Conservation (phyloP, 2,888 invertebrate genomes). For the Orchesellides sinensis region DNA sequence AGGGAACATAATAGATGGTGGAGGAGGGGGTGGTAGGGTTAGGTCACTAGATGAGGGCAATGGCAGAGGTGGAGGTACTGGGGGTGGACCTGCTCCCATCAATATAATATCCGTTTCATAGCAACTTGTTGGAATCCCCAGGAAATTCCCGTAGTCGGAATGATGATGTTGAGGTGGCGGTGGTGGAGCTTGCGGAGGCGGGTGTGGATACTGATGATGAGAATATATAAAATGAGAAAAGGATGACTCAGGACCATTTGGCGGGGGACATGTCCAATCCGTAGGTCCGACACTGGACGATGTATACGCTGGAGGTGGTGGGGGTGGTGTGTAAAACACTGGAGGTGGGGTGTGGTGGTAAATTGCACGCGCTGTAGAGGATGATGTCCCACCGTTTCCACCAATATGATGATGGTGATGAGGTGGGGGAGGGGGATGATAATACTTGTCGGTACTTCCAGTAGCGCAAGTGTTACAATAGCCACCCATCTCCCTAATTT, state of each 20-base stretch:
- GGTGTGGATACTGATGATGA: constrained; percentile 42
- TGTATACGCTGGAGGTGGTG: constrained; percentile 14
- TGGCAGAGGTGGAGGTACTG: neutral
- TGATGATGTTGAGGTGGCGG: constrained; percentile 27
- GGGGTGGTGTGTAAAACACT: constrained; percentile 61
- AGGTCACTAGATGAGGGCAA: neutral
- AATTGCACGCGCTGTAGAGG: constrained; percentile 28
- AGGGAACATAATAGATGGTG: neutral
- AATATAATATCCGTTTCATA: constrained; percentile 33
- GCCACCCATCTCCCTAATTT: constrained; percentile 44
- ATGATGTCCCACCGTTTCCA: neutral
- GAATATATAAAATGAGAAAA: constrained; percentile 53
- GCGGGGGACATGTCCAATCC: constrained; percentile 42
- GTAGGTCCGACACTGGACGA: neutral
- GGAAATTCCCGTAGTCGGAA: constrained; percentile 31
- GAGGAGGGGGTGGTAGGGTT: neutral
- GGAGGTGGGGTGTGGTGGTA: constrained; percentile 61
- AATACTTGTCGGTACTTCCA: constrained; percentile 39
- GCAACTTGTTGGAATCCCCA: constrained; percentile 25
- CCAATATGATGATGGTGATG: constrained; percentile 28
- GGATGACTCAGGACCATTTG: constrained; percentile 10
- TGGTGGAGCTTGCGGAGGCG: neutral
- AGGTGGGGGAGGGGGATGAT: too few species aligned
- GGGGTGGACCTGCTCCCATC: neutral
- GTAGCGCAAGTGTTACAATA: constrained; percentile 32